Base-by-base conservation (phyloP, 2,797 vertebrate genomes). In the Poeciliopsis infans region DNA sequence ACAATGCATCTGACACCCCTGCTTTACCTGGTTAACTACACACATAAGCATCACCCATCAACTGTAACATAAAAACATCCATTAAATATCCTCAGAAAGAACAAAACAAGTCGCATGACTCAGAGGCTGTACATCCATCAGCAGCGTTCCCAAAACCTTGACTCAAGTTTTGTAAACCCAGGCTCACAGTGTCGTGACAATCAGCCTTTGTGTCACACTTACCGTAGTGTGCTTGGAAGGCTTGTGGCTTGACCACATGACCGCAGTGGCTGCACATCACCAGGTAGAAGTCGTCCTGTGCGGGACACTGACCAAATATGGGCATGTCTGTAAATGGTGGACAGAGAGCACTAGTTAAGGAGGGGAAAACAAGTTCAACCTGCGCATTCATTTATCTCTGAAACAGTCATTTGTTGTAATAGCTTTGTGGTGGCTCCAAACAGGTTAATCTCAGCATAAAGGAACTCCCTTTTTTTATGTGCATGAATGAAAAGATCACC, bases 201-300 rank as follows among this genome's bases (percentile, higher is more conserved):
- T 45, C 66, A 25, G 39, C 13, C 20, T 49, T 13, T 41, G 46
- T 28, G 39, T 31, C 2, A 72, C 36, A 96, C 98, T 98, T 97
- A 99, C 98, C 98, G 80, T 97, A 99, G 95, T 99, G 98, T 96
- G 98, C 98, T 95, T 99, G 98, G 97, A 99, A 99, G 96, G 98
- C 98, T 96, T 99, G 98, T 88, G 98, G 98, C 95, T 99, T 99
- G 93, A 99, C 97, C 92, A 99, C 97, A 96, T 99, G 97, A 95
- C 97, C 95, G 95, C 98, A 99, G 94, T 99, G 97, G 93, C 95
- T 98, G 97, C 98, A 99, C 96, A 99, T 98, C 95, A 99, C 98
- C 96, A 99, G 97, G 96, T 97, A 99, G 96, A 99, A 99, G 94
- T 99, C 98, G 90, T 99, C 98, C 89, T 99, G 97, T 89, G 98